phyloP scores from a whole-genome alignment of 2,113 vertebrate species.

The Oenanthe oenanthe region DNA sequence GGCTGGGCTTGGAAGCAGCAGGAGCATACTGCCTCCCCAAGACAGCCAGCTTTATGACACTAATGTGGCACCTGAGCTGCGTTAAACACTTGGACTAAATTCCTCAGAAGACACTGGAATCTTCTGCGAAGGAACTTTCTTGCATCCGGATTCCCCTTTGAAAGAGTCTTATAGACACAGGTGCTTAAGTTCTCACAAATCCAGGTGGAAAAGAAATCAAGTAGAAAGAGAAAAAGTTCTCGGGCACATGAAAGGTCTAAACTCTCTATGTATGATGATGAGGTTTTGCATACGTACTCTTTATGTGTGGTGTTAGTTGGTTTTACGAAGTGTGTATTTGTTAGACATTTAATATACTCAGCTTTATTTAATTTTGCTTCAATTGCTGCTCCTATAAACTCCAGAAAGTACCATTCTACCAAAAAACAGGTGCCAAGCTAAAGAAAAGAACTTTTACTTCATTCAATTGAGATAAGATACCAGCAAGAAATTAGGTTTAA shows the following conservation, averaged over 20 bases:
- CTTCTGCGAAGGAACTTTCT: background rate
- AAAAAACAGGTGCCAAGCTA: background rate
- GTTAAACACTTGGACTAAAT: background rate
- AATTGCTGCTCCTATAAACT: background rate
- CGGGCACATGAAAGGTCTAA: background rate
- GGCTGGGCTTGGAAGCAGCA: background rate
- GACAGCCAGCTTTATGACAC: background rate
- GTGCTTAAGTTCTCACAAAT: background rate
- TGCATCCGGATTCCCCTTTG: accelerated
- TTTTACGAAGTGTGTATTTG: background rate
- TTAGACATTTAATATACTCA: background rate
- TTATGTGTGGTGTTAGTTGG: no score
- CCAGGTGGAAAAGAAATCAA: background rate
- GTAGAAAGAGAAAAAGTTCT: background rate
- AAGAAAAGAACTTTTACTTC: background rate
- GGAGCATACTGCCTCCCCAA: background rate
- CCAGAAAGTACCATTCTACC: background rate
- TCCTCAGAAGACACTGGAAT: background rate
- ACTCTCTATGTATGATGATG: background rate
- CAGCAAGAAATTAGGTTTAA: background rate
- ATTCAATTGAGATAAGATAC: background rate
- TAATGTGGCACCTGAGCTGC: background rate
- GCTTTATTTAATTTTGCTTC: background rate
- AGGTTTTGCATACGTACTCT: background rate
- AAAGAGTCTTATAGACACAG: background rate